Conservation (phyloP, 2,797 vertebrate genomes). For the Danio choprae region DNA sequence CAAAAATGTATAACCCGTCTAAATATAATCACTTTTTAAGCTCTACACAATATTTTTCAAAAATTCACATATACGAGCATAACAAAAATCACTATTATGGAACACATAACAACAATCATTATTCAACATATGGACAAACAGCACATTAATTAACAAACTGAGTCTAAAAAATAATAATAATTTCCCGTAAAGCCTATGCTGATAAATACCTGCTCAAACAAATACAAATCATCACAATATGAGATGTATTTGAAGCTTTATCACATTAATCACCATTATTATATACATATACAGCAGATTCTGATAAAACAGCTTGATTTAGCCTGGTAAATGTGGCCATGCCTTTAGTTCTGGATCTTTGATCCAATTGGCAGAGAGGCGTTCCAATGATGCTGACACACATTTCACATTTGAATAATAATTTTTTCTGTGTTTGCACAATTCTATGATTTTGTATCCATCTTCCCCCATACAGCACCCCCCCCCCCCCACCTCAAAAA, state of each 20-base stretch:
- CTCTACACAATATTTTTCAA: not conserved
- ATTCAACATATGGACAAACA: not conserved
- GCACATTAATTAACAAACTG: not conserved
- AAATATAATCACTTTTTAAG: not conserved
- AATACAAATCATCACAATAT: not conserved
- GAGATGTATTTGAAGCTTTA: not conserved
- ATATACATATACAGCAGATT: not conserved
- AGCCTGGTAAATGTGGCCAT: no score
- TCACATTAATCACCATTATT: not conserved
- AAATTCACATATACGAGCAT: not conserved
- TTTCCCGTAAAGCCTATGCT: not conserved
- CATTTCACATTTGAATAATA: no score
- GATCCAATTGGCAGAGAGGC: no score
- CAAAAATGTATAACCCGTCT: not conserved
- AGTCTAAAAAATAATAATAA: no score
- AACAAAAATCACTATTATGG: not conserved
- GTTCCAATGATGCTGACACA: no score
- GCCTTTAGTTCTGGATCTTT: no score
- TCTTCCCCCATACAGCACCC: no score
- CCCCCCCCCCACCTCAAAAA: no score
- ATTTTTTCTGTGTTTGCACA: no score
- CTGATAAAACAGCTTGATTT: no score
- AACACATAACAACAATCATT: not conserved
- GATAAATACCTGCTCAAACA: not conserved
- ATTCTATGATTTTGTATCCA: no score